Conservation (phyloP, 2,113 vertebrate species). For the Corythoichthys haematopterus region DNA sequence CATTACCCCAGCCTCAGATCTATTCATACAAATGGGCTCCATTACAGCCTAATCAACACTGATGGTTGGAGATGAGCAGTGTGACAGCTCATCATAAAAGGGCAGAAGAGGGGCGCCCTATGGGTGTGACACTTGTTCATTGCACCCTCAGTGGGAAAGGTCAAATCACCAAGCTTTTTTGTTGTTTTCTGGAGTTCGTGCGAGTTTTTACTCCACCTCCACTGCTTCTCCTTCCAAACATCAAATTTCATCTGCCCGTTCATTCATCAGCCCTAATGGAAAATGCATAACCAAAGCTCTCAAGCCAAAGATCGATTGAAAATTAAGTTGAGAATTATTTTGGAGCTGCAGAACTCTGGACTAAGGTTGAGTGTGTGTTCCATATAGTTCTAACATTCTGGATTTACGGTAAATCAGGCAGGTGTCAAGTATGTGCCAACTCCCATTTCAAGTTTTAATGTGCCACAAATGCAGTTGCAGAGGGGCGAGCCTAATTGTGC, state of each 20-base stretch:
- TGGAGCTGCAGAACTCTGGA: background rate
- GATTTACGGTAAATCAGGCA: background rate
- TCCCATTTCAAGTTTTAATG: background rate
- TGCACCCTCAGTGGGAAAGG: conserved; percentile 23
- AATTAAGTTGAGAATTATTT: conserved; percentile 10
- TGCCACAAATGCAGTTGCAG: background rate
- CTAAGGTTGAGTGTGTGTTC: background rate
- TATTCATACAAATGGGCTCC: conserved; percentile 74
- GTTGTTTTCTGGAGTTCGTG: conserved; percentile 5
- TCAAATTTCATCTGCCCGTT: background rate
- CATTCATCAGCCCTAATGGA: conserved; percentile 2
- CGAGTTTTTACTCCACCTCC: background rate
- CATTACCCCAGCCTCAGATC: conserved; percentile 59
- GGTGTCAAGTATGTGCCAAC: background rate
- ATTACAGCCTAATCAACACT: conserved; percentile 72
- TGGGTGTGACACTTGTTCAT: conserved; percentile 39
- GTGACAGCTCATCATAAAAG: conserved; percentile 67
- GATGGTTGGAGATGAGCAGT: conserved; percentile 66
- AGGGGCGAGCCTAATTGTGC: background rate
- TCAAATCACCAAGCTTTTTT: conserved; percentile 18
- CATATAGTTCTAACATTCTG: background rate
- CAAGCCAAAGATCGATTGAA: background rate
- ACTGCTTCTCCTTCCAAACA: background rate
- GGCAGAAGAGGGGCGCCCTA: conserved; percentile 24
- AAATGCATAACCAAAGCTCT: conserved; percentile 15